Percentiles rank a stretch among this genome's conserved stretches.
Evolutionary conservation across 1,140 invertebrate species (phyloP).

Genomic region (Orius laevigatus): DNA sequence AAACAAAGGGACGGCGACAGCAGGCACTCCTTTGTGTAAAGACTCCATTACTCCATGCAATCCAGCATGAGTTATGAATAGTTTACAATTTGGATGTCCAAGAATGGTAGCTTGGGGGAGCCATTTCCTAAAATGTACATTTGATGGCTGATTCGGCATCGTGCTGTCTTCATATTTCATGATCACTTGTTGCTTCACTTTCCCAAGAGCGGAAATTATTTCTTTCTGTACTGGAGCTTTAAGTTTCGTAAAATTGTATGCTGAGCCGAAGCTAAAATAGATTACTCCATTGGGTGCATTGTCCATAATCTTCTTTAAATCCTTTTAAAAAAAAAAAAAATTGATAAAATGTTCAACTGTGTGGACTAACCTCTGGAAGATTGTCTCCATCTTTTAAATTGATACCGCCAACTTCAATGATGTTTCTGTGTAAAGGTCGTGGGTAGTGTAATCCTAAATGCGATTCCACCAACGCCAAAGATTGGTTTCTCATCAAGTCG

Average conservation of each 20-base stretch:
- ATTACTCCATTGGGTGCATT: conserved; percentile 35
- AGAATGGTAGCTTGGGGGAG: conserved; percentile 1
- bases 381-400: conserved; percentile 17
- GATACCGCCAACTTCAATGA: conserved; percentile 40
- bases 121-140: not conserved
- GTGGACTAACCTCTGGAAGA: conserved; percentile 7
- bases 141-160: not conserved
- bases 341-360: not conserved
- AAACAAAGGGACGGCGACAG: conserved; percentile 32
- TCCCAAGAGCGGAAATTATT: too few species aligned
- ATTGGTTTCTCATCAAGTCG: conserved; percentile 23
- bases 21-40: conserved; percentile 31
- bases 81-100: conserved; percentile 28
- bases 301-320: conserved; percentile 37
- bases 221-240: too few species aligned
- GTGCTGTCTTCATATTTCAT: conserved; percentile 1
- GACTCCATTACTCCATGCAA: conserved; percentile 33
- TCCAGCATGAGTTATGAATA: conserved; percentile 39
- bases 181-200: not conserved
- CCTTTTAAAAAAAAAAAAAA: too few species aligned
- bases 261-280: conserved; percentile 37
- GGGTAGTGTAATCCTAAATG: conserved; percentile 30
- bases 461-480: conserved; percentile 30
- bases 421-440: conserved; percentile 32
- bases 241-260: too few species aligned